Evolutionary conservation across 2,888 invertebrate species (phyloP).

Genomic region (Cryptocephalus primarius): DNA sequence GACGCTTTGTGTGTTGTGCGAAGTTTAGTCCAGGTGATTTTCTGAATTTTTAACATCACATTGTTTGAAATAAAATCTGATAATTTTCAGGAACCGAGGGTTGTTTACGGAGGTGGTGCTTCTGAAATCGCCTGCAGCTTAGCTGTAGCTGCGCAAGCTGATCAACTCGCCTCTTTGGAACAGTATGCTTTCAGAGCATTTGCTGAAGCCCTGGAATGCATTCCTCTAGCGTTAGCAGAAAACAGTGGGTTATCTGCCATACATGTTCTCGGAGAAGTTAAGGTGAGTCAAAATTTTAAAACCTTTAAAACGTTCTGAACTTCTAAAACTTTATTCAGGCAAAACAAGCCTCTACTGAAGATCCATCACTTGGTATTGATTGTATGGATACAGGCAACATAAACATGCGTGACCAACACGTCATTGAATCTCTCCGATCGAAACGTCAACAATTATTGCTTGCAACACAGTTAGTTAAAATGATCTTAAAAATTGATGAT

Average conservation of each 20-base stretch:
- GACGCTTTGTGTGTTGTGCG: constrained; percentile 61
- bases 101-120: constrained; percentile 97
- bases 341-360: constrained; percentile 73
- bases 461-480: constrained; percentile 96
- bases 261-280: constrained; percentile 81
- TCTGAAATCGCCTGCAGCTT: constrained; percentile 91
- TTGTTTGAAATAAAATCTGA: not conserved
- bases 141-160: constrained; percentile 81
- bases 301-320: too few species aligned
- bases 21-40: constrained; percentile 34
- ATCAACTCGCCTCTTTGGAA: constrained; percentile 79
- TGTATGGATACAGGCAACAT: constrained; percentile 73
- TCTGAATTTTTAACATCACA: not conserved
- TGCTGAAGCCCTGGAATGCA: constrained; percentile 88
- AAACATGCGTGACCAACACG: constrained; percentile 92
- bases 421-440: constrained; percentile 92
- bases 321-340: constrained; percentile 37
- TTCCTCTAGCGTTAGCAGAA: constrained; percentile 93
- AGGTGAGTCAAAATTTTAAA: constrained; percentile 32
- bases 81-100: constrained; percentile 50
- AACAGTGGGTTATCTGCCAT: constrained; percentile 93
- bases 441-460: constrained; percentile 96
- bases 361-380: constrained; percentile 86
- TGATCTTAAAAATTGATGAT: constrained; percentile 99
- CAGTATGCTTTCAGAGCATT: constrained; percentile 96